Percentiles rank a stretch among this genome's conserved stretches.
Evolutionary conservation across 2,113 vertebrate genomes (phyloP).

Genomic region (Capreolus pygargus): DNA sequence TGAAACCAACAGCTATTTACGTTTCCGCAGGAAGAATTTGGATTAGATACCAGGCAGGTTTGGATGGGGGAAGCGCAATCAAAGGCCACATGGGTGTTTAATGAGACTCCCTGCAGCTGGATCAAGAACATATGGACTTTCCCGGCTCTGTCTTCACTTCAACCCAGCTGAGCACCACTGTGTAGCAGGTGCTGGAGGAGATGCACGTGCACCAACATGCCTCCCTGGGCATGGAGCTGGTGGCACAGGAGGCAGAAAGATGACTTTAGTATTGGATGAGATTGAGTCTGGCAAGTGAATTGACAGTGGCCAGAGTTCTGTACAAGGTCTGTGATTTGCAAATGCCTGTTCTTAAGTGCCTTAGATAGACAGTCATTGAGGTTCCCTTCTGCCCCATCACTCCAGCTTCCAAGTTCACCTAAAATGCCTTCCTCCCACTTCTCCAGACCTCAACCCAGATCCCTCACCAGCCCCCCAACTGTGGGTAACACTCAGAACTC

Average conservation of each 20-base stretch:
- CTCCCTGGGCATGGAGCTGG: neutral
- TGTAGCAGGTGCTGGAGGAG: neutral
- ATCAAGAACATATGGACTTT: accelerated
- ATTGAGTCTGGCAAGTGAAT: neutral
- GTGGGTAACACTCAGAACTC: neutral
- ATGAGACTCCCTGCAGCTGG: neutral
- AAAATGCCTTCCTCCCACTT: neutral
- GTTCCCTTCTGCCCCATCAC: neutral
- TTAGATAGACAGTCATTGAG: neutral
- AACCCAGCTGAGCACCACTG: no score
- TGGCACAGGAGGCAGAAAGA: neutral
- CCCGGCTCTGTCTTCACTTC: neutral
- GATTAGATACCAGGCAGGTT: neutral
- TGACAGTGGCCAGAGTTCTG: neutral
- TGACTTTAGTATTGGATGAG: neutral
- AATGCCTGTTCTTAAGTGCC: neutral
- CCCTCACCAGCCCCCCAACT: accelerated
- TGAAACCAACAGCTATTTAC: neutral
- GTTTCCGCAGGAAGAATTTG: neutral
- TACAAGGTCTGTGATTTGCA: neutral
- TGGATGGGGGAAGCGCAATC: neutral
- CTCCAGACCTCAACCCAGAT: neutral
- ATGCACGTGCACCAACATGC: accelerated
- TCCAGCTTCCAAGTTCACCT: neutral
- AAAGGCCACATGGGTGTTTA: neutral